Percentiles rank a stretch among this genome's conserved stretches.
phyloP scores from a whole-genome alignment of 2,888 invertebrate species.

The Ceramica pisi region DNA sequence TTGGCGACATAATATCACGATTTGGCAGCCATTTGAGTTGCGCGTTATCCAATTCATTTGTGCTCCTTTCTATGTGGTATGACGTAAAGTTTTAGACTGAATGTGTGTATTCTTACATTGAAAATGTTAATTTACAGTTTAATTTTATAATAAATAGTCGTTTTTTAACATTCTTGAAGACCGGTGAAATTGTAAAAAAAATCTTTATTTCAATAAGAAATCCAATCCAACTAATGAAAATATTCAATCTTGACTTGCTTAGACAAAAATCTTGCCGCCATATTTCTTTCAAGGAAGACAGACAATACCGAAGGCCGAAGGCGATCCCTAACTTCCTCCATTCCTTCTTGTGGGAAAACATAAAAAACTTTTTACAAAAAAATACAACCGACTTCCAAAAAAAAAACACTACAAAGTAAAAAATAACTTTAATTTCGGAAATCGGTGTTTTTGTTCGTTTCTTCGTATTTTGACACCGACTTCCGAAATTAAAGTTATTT shows the following conservation, averaged over 20 bases:
- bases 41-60: slow-evolving; percentile 56
- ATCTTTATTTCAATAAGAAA: slow-evolving; percentile 11
- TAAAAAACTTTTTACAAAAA: too few relatives aligned
- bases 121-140: too few relatives aligned
- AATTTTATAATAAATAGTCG: background rate
- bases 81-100: background rate
- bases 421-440: too few relatives aligned
- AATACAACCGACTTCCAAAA: too few relatives aligned
- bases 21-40: slow-evolving; percentile 65
- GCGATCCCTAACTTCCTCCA: slow-evolving; percentile 35
- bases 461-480: too few relatives aligned
- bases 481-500: too few relatives aligned
- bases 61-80: slow-evolving; percentile 32
- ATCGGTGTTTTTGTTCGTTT: too few relatives aligned
- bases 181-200: background rate
- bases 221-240: slow-evolving; percentile 30
- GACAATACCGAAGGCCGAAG: slow-evolving; percentile 36
- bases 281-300: slow-evolving; percentile 40
- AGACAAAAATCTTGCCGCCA: slow-evolving; percentile 31
- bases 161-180: background rate
- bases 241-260: slow-evolving; percentile 24
- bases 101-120: background rate
- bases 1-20: slow-evolving; percentile 61
- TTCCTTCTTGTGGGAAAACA: slow-evolving; percentile 42
- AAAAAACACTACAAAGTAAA: too few relatives aligned